Conservation (phyloP, 2,888 invertebrate species). For the Volucella inflata region DNA sequence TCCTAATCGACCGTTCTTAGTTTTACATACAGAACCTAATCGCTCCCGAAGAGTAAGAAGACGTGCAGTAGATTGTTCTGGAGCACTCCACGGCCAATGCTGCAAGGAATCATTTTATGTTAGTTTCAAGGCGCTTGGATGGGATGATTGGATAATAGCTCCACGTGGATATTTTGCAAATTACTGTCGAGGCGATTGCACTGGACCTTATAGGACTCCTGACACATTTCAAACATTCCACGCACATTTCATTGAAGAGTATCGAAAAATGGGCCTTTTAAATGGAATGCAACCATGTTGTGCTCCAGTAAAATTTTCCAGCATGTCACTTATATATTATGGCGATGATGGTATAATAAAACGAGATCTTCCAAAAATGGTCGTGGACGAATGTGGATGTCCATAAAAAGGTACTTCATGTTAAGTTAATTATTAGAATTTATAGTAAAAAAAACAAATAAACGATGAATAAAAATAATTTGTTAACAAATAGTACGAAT, state of each 20-base stretch:
- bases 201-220: slow-evolving; percentile 89
- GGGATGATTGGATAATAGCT: slow-evolving; percentile 98
- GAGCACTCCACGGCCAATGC: slow-evolving; percentile 88
- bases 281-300: slow-evolving; percentile 95
- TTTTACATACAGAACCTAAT: slow-evolving; percentile 90
- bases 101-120: slow-evolving; percentile 96
- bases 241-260: slow-evolving; percentile 95
- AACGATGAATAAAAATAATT: slow-evolving; percentile 28
- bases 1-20: slow-evolving; percentile 92
- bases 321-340: slow-evolving; percentile 96
- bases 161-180: slow-evolving; percentile 96
- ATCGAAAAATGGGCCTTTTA: slow-evolving; percentile 89
- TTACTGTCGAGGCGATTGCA: slow-evolving; percentile 95
- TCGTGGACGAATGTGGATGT: slow-evolving; percentile 97
- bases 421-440: slow-evolving; percentile 29
- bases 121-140: slow-evolving; percentile 94
- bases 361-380: slow-evolving; percentile 97
- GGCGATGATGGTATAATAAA: slow-evolving; percentile 94
- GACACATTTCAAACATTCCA: slow-evolving; percentile 94
- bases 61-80: slow-evolving; percentile 92
- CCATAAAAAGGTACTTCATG: slow-evolving; percentile 85
- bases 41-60: slow-evolving; percentile 89
- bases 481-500: slow-evolving; percentile 52
- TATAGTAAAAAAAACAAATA: slow-evolving; percentile 44
- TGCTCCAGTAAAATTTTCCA: slow-evolving; percentile 95